Conservation (phyloP, 2,113 vertebrate genomes). For the Osmerus eperlanus region DNA sequence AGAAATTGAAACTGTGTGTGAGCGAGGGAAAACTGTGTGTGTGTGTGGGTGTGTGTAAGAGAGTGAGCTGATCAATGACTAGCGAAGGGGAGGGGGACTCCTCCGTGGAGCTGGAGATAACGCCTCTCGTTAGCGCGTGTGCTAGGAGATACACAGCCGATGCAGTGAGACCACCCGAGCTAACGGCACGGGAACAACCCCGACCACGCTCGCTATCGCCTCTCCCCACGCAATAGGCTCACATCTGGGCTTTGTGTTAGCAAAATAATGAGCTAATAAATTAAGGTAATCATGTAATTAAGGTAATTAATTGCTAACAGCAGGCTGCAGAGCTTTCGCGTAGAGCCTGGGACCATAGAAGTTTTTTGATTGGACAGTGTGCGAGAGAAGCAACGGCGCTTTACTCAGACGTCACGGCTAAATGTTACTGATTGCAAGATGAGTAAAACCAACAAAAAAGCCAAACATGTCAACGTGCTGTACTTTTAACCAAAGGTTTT, state of each 20-base stretch:
- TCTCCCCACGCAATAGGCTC: constrained; percentile 52
- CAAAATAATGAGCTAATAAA: constrained; percentile 71
- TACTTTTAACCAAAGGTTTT: too few relatives aligned
- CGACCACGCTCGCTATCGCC: constrained; percentile 43
- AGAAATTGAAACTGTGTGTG: background rate
- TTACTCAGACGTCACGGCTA: too few relatives aligned
- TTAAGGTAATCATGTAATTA: constrained; percentile 70
- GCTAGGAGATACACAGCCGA: too few relatives aligned
- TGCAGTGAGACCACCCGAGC: too few relatives aligned
- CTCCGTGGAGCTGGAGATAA: background rate
- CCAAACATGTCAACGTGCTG: too few relatives aligned
- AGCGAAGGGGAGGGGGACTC: too few relatives aligned
- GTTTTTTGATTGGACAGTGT: too few relatives aligned
- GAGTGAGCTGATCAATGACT: constrained; percentile 36
- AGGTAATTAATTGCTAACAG: constrained; percentile 71
- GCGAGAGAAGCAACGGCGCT: too few relatives aligned
- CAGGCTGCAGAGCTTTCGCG: constrained; percentile 58
- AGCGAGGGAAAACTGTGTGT: too few relatives aligned
- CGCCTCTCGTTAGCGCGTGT: too few relatives aligned
- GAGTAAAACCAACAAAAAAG: too few relatives aligned
- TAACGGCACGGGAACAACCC: constrained; percentile 17
- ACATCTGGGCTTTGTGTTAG: constrained; percentile 47
- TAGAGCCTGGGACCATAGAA: constrained; percentile 44
- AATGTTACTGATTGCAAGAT: too few relatives aligned
- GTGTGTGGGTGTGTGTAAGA: background rate